phyloP scores from a whole-genome alignment of 2,797 vertebrate species.

The Parambassis ranga region DNA sequence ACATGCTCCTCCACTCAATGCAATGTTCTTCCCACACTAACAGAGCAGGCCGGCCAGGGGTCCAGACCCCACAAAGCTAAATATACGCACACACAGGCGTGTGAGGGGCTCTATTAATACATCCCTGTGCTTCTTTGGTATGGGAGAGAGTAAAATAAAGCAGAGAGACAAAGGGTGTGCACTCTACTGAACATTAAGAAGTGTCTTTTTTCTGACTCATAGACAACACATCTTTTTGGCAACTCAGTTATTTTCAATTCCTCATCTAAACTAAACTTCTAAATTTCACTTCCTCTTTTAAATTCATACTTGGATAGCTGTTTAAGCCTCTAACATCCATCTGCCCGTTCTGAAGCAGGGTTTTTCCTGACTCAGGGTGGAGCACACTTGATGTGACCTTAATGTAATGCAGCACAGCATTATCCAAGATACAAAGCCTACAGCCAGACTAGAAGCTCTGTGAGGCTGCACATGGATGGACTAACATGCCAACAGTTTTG shows the following conservation, averaged over 20 bases:
- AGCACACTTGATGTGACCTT: too few species aligned
- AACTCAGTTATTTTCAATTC: conserved; percentile 51
- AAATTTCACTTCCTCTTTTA: conserved; percentile 36
- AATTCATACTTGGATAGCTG: background rate
- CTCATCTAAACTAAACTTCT: conserved; percentile 10
- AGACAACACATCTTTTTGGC: background rate
- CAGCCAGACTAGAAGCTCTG: too few species aligned
- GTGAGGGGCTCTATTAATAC: conserved; percentile 74
- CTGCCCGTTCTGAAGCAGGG: background rate
- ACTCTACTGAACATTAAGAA: background rate
- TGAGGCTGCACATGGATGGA: too few species aligned
- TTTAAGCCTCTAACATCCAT: background rate
- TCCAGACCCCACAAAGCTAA: conserved; percentile 72
- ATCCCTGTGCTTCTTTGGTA: conserved; percentile 57
- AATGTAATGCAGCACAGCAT: too few species aligned
- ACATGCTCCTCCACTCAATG: conserved; percentile 33
- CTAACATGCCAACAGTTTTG: too few species aligned
- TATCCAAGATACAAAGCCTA: too few species aligned
- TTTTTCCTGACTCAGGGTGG: too few species aligned
- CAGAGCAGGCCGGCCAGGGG: conserved; percentile 37
- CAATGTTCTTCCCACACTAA: conserved; percentile 63
- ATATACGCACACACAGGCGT: conserved; percentile 69
- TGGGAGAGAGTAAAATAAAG: conserved; percentile 36
- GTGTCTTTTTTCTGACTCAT: conserved; percentile 10
- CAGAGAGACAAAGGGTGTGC: background rate